Evolutionary conservation across 2,888 invertebrate genomes (phyloP), one percentile per base, ranked within the genome.

Genomic region (Asteroscopus sphinx): DNA sequence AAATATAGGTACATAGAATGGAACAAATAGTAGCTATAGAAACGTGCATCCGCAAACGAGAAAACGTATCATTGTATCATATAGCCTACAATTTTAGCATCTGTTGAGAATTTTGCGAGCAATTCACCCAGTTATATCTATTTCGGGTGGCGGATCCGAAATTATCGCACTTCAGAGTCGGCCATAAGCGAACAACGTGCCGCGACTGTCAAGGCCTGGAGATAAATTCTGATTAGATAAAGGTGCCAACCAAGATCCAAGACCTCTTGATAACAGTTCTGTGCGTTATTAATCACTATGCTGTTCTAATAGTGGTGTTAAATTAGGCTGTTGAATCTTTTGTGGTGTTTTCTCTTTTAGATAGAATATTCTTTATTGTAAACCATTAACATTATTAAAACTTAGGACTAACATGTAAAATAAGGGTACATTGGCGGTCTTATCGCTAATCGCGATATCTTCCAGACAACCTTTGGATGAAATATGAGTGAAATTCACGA

Each of bases 141-240:
- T 76, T 77, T 75, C 49, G 60, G 72, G 48, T 63, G 30, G 57
- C 52, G 68, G 47, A 61, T 69, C 65, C 58, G 65, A 68, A 64
- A 69, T 73, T 63, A 76, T 67, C 66, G 53, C 42, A 55, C 35
- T 62, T 48, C 39, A 28, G 44, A 60, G 66, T 44, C 53, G 46
- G 65, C 44, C 63, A 68, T 41, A 60, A 68, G 65, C 60, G 44
- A 37, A 33, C 8, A 26, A 60, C 58, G 61, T 60, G 67, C 49
- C 67, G 71, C 64, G 73, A 68, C 70, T 73, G 66, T 78, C 81
- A 79, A 82, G 79, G 81, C 54, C 74, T 58, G 46, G 39, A 61
- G 81, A 80, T 81, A 81, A 80, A 57, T 69, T 48, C 30, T 66
- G 82, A 83, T 83, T 73, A 83, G 83, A 83, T 83, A 82, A 82